A percentile compares a stretch with the other conserved stretches of the same genome.
Evolutionary conservation across 2,113 vertebrate species (phyloP).

Genomic region (Siniperca knerii): DNA sequence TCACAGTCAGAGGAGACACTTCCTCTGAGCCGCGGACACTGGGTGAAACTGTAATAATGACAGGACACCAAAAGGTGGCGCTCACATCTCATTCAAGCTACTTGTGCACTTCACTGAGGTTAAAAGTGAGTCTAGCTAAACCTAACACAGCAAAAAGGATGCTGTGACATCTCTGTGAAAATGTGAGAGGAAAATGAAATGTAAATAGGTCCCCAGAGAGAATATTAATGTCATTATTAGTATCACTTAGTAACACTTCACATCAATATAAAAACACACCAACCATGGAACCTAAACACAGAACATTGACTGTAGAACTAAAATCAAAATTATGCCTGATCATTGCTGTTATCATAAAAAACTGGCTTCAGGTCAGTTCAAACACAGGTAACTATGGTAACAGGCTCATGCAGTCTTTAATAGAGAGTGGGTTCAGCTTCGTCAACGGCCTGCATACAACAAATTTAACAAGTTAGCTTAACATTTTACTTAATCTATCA

Average conservation of each 20-base stretch:
- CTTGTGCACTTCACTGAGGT: neutral
- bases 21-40: slow-evolving; percentile 89
- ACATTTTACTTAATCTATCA: neutral
- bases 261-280: neutral
- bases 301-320: no score
- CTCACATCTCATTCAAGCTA: slow-evolving; percentile 18
- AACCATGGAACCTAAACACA: neutral
- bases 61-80: slow-evolving; percentile 55
- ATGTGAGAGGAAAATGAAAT: neutral
- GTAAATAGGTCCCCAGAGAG: neutral
- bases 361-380: neutral
- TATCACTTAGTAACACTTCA: no score
- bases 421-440: neutral
- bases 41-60: slow-evolving; percentile 82
- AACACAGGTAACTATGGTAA: neutral
- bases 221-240: neutral
- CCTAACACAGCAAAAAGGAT: neutral
- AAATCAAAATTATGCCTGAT: neutral
- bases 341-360: slow-evolving; percentile 3
- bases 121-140: neutral
- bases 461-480: neutral
- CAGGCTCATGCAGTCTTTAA: neutral
- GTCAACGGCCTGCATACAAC: neutral
- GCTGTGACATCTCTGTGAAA: neutral
- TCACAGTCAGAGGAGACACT: slow-evolving; percentile 86